Base-by-base conservation (phyloP, 2,888 invertebrate species). In the Agrochola macilenta region DNA sequence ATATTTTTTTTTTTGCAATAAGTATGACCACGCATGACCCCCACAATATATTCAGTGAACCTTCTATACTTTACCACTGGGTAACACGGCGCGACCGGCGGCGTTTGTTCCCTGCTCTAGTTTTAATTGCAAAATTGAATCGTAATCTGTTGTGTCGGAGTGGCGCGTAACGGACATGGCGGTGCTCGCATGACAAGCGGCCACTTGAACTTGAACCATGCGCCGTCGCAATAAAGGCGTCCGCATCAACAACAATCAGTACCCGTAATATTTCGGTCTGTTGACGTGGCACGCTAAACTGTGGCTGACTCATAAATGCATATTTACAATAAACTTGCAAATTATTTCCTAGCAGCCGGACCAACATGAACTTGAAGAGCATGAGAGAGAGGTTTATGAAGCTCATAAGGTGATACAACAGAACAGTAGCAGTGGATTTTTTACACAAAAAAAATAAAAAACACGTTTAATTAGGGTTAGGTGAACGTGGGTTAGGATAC, bases 71-170 rank as follows among this genome's bases (percentile, higher is more conserved):
- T 20, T 30, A 8, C 20, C 26, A 8, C 8, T 17, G 20, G 14
- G 39, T 60, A n/a, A 7, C 17, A 12, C n/a, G 14, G 39, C 14
- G 39, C 46, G n/a, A 11, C n/a, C 3, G 17, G 63, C 35, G 72
- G n/a, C 54, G 57, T 60, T 49, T 66, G 70, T 60, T 60, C 83
- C 60, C 66, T 60, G 68, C 78, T 71, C 82, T 84, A 79, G 84
- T 75, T 89, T 87, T 89, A 89, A 90, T 90, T 88, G 85, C 76
- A 84, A 87, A 88, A 89, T 89, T 89, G 88, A 87, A 84, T 89
- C 80, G 87, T 87, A 89, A 89, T 87, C 83, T 85, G 82, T 79
- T 89, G 85, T 69, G 72, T 79, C 82, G 76, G 82, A 77, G 84
- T 81, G 81, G 85, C 86, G 81, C 82, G 85, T 83, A 88, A 88